A percentile compares a stretch with the other conserved stretches of the same genome.
Evolutionary conservation across 2,888 invertebrate genomes (phyloP).

Genomic region (Acholoe squamosa): DNA sequence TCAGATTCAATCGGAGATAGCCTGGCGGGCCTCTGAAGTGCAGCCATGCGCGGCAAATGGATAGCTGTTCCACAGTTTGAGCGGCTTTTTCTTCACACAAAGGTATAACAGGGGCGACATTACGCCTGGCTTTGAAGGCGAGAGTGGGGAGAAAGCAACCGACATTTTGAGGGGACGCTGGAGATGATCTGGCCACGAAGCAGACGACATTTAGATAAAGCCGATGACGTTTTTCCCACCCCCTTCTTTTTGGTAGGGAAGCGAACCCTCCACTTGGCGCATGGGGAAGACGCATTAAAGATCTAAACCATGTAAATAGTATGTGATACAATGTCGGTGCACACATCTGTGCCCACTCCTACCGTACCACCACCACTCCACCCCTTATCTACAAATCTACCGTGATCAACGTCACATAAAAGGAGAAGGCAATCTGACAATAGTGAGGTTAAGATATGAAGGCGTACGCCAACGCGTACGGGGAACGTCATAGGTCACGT

Average conservation of each 20-base stretch:
- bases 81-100: conserved; percentile 36
- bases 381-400: background rate
- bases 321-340: background rate
- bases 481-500: no score
- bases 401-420: conserved; percentile 11
- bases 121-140: conserved; percentile 40
- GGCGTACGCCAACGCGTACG: no score
- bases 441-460: no score
- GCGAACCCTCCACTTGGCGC: background rate
- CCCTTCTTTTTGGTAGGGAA: background rate
- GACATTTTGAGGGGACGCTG: conserved; percentile 26
- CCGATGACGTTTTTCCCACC: background rate
- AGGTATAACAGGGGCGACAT: background rate
- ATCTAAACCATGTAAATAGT: background rate
- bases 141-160: background rate
- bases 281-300: background rate
- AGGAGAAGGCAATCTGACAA: conserved; percentile 25
- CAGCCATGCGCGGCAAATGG: conserved; percentile 46
- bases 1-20: conserved; percentile 46
- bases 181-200: conserved; percentile 1
- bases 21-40: conserved; percentile 28
- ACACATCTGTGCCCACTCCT: background rate
- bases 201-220: conserved; percentile 34
- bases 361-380: background rate
- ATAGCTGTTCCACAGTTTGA: conserved; percentile 52